Evolutionary conservation across 2,888 invertebrate species (phyloP), one percentile per base, ranked within the genome.

Genomic region (Drosophila setosimentum): DNA sequence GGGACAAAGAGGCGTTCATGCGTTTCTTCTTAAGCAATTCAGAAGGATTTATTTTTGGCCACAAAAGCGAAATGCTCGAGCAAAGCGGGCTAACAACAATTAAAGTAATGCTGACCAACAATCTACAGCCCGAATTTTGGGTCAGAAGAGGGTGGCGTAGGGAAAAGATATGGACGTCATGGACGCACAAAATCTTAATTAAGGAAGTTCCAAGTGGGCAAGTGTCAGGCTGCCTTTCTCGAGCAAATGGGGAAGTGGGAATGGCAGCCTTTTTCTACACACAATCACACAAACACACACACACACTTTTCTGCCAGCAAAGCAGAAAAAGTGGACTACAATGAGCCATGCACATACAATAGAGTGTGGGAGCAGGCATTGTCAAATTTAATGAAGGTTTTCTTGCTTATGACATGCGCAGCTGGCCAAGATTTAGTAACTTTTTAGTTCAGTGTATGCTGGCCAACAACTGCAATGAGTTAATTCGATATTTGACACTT

Each of bases 331-430:
- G 64, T 73, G 74, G 68, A 72, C 83, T 68, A 87, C 85, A 82
- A 82, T 82, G 73, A 24, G 53, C 57, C 37, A 35, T 16, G 21
- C 37, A 60, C 18, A 60, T 48, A 60, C 58, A 76, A 69, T 27
- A 60, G 65, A 29, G 37, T 30, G 40, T 13, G 51, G 45, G 16
- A 45, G 16, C 45, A 30, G 50, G 24, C 80, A 82, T 87, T 91
- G 90, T 91, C 86, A 89, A 91, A 84, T 87, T 87, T 89, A 91
- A 91, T 91, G 90, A 91, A 85, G 91, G 90, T 90, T 90, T 76
- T 77, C 64, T 54, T 76, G 75, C 85, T 81, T 78, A 82, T 82
- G 85, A 84, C 77, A 78, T 80, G 80, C 78, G 75, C 82, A 83
- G 82, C 82, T 82, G 81, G 75, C 67, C 64, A 89, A 76, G 87